These are phyloP conservation scores for Limnephilus marmoratus DNA, from an alignment of 2,888 invertebrate species.

Conservation along the genomic window DNA sequence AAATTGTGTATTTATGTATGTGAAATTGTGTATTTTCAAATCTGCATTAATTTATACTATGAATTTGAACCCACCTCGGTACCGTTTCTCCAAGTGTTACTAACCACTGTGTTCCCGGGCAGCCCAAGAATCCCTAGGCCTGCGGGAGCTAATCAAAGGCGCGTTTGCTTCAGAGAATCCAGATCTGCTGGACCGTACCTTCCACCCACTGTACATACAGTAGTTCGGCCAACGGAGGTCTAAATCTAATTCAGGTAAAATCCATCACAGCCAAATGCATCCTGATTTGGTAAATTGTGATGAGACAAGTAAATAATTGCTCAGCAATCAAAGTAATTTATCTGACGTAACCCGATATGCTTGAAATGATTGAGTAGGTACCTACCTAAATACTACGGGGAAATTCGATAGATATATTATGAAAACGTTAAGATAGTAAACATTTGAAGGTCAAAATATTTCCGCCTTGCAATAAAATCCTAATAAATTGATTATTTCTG, in stretches of 20 bases:
- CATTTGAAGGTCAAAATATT: not conserved
- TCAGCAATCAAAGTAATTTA: not conserved
- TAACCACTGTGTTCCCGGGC: constrained; percentile 11
- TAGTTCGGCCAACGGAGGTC: constrained; percentile 5
- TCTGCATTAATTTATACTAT: not conserved
- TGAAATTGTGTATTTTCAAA: no score
- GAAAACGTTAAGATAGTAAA: not conserved
- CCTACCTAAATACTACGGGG: not conserved
- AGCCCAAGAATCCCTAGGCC: not conserved
- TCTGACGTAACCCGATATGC: not conserved
- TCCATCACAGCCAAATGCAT: constrained; percentile 16
- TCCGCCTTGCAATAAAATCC: no score
- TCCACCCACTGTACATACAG: not conserved
- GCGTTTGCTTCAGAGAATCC: constrained; percentile 57
- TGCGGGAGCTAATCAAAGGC: constrained; percentile 58
- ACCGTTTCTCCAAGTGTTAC: not conserved
- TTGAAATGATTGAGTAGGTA: not conserved
- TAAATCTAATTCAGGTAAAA: constrained; percentile 9
- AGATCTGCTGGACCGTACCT: constrained; percentile 38
- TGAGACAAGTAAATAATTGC: constrained; percentile 11
- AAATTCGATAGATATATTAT: not conserved
- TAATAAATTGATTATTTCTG: no score
- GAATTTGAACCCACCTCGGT: not conserved
- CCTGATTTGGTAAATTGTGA: not conserved
- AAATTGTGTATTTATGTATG: no score